These are phyloP conservation scores for Mastacembelus armatus DNA, from an alignment of 2,797 vertebrate genomes.

Conservation along the genomic window DNA sequence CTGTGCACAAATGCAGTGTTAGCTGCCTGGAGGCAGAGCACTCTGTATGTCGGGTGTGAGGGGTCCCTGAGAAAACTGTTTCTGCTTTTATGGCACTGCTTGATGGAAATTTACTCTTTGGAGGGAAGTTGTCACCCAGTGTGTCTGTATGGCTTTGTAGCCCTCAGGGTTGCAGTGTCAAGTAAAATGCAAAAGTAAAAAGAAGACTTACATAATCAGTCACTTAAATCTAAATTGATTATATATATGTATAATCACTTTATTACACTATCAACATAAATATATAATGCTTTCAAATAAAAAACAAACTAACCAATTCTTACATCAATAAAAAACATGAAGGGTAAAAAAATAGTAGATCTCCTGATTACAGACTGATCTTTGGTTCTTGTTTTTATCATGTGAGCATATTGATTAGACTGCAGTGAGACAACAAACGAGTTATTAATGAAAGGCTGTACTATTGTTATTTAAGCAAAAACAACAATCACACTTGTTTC, in stretches of 20 bases:
- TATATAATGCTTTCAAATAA: not conserved
- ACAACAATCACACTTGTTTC: too few relatives aligned
- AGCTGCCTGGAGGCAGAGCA: slow-evolving; percentile 3
- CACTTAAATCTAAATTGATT: not conserved
- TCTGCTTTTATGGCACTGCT: slow-evolving; percentile 6
- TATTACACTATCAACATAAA: not conserved
- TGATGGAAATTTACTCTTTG: slow-evolving; percentile 24
- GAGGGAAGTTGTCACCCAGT: not conserved
- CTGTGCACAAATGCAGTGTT: not conserved
- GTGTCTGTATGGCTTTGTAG: not conserved
- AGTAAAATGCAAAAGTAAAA: not conserved
- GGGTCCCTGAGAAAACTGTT: not conserved
- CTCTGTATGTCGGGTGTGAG: not conserved
- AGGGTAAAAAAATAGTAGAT: not conserved
- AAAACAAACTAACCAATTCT: too few relatives aligned
- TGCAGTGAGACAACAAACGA: too few relatives aligned
- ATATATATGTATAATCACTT: not conserved
- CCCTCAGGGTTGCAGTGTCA: not conserved
- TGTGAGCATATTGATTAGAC: not conserved
- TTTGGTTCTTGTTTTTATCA: not conserved
- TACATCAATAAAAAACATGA: not conserved
- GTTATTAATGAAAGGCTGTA: too few relatives aligned
- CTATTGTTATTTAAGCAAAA: too few relatives aligned
- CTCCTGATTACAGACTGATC: not conserved
- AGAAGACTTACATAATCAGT: not conserved